These are phyloP conservation scores for Tipula vernalis DNA, from an alignment of 2,888 invertebrate species.

Conservation along the genomic window DNA sequence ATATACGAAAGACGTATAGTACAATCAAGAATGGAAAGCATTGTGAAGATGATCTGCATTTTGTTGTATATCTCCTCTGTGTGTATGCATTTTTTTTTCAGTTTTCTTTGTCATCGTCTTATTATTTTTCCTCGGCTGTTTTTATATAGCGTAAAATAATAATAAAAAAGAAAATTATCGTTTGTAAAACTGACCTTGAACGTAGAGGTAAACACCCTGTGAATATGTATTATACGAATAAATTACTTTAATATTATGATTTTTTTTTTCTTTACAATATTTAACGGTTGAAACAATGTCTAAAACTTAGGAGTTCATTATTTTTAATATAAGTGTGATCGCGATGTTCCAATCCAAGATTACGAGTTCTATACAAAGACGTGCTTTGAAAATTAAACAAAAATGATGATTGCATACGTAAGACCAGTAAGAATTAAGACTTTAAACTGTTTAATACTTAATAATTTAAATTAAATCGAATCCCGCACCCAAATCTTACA, in stretches of 20 bases:
- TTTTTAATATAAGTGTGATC: neutral
- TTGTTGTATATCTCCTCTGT: neutral
- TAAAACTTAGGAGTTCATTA: neutral
- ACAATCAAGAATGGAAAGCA: neutral
- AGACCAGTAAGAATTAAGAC: neutral
- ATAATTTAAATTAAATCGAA: neutral
- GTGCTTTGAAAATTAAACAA: neutral
- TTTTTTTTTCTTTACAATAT: neutral
- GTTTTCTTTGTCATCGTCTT: neutral
- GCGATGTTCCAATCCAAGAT: neutral
- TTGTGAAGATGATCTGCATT: neutral
- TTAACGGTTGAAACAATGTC: neutral
- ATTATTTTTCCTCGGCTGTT: neutral
- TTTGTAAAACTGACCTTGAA: constrained; percentile 16
- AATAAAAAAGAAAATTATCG: constrained; percentile 11
- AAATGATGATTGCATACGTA: neutral
- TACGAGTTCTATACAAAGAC: neutral
- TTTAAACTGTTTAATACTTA: neutral
- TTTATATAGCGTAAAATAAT: neutral
- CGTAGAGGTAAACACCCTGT: constrained; percentile 15
- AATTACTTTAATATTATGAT: neutral
- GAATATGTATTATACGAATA: neutral
- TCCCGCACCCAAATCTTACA: neutral
- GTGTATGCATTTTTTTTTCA: neutral
- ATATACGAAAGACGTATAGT: neutral